Evolutionary conservation across 2,888 invertebrate genomes (phyloP).

Genomic region (Conchocele bisecta): DNA sequence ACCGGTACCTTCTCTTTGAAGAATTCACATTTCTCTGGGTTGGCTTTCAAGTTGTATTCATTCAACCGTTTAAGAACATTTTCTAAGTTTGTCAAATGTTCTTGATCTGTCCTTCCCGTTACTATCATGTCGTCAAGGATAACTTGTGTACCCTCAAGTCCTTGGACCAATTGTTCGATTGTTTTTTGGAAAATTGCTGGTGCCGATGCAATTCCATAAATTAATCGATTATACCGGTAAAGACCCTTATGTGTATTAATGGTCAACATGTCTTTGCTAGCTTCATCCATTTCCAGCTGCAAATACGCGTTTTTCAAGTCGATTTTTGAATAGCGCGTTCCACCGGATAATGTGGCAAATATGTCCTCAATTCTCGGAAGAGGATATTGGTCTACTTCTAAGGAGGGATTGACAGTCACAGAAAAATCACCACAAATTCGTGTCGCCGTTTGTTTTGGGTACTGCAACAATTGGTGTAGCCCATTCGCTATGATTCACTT

Average conservation of each 20-base stretch:
- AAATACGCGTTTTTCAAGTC: conserved; percentile 65
- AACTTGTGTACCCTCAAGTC: conserved; percentile 41
- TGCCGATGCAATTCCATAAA: conserved; percentile 59
- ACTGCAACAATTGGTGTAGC: conserved; percentile 66
- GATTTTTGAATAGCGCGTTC: conserved; percentile 59
- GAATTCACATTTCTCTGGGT: conserved; percentile 42
- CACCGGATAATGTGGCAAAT: conserved; percentile 59
- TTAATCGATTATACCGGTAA: conserved; percentile 60
- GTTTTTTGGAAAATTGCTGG: conserved; percentile 59
- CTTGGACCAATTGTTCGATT: conserved; percentile 64
- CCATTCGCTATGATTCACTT: conserved; percentile 56
- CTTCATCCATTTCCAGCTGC: conserved; percentile 49
- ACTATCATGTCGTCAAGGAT: conserved; percentile 45
- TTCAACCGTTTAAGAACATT: conserved; percentile 18
- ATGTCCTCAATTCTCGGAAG: conserved; percentile 65
- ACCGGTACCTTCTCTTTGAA: conserved; percentile 32
- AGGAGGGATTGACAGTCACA: conserved; percentile 62
- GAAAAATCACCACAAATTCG: conserved; percentile 71
- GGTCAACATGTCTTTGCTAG: conserved; percentile 41
- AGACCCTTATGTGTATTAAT: conserved; percentile 65
- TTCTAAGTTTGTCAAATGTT: conserved; percentile 30
- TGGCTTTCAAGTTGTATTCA: conserved; percentile 26
- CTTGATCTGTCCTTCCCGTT: conserved; percentile 24
- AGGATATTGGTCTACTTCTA: conserved; percentile 70
- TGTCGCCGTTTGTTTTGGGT: conserved; percentile 50